Evolutionary conservation across 2,113 vertebrate genomes (phyloP).

Genomic region (Ictidomys tridecemlineatus): DNA sequence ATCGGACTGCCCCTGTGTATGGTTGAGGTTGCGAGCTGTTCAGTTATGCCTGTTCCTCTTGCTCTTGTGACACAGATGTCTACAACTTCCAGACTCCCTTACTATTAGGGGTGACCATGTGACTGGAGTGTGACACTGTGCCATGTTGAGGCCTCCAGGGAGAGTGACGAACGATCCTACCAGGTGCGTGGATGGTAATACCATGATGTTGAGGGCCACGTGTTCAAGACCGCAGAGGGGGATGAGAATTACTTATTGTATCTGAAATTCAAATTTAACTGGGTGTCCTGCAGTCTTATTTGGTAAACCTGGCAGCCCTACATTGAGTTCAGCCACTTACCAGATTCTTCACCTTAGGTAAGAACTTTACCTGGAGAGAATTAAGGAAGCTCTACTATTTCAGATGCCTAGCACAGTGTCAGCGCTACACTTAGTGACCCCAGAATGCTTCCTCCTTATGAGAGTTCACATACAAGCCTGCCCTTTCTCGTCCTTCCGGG

Average conservation of each 20-base stretch:
- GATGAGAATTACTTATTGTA: neutral
- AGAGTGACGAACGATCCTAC: neutral
- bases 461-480: neutral
- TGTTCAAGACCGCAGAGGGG: neutral
- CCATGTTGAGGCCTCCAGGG: neutral
- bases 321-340: neutral
- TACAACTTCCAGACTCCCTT: neutral
- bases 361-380: neutral
- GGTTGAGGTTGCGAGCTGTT: neutral
- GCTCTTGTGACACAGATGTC: neutral
- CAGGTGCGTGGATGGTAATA: neutral
- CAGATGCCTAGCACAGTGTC: neutral
- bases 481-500: neutral
- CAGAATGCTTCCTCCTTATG: neutral
- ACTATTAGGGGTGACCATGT: neutral
- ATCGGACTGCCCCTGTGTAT: neutral
- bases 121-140: neutral
- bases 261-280: conserved; percentile 3
- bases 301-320: neutral
- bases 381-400: neutral
- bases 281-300: neutral
- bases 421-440: neutral
- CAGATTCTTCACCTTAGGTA: neutral
- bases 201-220: neutral
- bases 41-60: neutral